These are phyloP conservation scores for Elmis aenea DNA, from an alignment of 2,888 invertebrate species.

Conservation along the genomic window DNA sequence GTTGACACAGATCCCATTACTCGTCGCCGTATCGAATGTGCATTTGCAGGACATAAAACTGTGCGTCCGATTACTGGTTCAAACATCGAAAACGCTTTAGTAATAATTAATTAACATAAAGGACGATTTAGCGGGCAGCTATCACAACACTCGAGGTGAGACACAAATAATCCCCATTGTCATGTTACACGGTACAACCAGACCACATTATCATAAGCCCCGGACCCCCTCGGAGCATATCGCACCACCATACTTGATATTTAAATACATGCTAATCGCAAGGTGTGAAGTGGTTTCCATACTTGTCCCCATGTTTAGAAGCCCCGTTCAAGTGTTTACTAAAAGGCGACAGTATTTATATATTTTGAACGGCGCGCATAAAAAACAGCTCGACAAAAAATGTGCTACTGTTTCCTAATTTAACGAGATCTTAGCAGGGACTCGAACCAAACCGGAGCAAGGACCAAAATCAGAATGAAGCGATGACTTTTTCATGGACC, in stretches of 20 bases:
- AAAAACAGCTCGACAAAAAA: too few species aligned
- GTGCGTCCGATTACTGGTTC: too few species aligned
- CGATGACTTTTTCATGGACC: too few species aligned
- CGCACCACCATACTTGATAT: slow-evolving; percentile 21
- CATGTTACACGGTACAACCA: slow-evolving; percentile 19
- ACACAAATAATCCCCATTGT: slow-evolving; percentile 25
- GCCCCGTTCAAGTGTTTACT: slow-evolving; percentile 14
- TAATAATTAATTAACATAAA: slow-evolving; percentile 25
- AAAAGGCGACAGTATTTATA: too few species aligned
- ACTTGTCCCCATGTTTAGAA: slow-evolving; percentile 17
- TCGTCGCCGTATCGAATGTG: too few species aligned
- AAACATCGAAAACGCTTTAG: slow-evolving; percentile 4
- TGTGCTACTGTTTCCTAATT: too few species aligned
- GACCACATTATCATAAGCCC: slow-evolving; percentile 20
- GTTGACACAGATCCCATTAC: too few species aligned
- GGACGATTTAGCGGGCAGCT: slow-evolving; percentile 24
- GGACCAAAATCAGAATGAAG: too few species aligned
- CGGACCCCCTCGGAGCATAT: slow-evolving; percentile 18
- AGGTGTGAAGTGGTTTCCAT: slow-evolving; percentile 24
- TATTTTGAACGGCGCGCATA: too few species aligned
- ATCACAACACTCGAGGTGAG: slow-evolving; percentile 26
- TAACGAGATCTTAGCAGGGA: too few species aligned
- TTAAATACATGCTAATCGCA: slow-evolving; percentile 26
- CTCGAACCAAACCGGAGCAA: too few species aligned
- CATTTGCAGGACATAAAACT: too few species aligned